These are phyloP conservation scores for Azemiops feae DNA, from an alignment of 2,113 vertebrate genomes.

Conservation along the genomic window DNA sequence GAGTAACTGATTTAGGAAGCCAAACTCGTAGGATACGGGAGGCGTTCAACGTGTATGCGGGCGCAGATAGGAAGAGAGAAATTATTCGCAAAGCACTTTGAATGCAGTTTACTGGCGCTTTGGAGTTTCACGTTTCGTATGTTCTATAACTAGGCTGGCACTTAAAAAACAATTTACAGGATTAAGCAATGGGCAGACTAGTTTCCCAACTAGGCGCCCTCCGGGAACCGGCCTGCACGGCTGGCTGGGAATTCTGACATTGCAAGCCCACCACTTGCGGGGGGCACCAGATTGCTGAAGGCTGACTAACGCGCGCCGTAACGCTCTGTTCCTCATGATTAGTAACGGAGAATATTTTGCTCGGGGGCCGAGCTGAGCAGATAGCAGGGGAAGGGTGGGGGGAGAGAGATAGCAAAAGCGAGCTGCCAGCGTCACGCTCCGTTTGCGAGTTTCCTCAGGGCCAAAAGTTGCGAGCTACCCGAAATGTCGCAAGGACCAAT, in stretches of 20 bases:
- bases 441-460: background rate
- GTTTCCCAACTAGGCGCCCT: background rate
- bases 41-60: background rate
- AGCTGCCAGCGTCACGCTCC: background rate
- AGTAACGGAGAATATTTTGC: background rate
- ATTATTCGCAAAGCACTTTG: background rate
- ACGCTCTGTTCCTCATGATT: background rate
- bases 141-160: background rate
- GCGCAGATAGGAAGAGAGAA: background rate
- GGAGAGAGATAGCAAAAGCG: too few species aligned
- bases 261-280: background rate
- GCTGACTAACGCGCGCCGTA: background rate
- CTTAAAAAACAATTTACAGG: background rate
- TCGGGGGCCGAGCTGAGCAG: background rate
- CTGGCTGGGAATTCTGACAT: background rate
- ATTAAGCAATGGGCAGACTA: background rate
- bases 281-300: background rate
- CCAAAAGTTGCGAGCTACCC: background rate
- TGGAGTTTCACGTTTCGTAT: background rate
- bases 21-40: background rate
- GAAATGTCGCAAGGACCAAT: background rate
- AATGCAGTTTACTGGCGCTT: too few species aligned
- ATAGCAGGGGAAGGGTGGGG: too few species aligned
- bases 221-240: background rate
- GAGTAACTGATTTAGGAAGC: background rate